Conservation (phyloP, 2,888 invertebrate genomes). For the Petrophora chlorosata region DNA sequence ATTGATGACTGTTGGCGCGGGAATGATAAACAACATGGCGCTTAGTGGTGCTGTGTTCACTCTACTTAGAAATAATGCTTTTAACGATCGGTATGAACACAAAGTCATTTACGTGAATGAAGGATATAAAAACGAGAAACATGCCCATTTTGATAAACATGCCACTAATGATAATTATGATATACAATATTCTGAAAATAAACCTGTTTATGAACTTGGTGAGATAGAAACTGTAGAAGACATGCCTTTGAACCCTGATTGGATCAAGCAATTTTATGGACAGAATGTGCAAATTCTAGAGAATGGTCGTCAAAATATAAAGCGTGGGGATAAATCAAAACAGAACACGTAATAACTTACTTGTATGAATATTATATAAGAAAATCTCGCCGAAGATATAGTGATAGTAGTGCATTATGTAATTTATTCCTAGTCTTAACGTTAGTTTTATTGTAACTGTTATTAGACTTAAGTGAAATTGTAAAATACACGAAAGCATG, state of each 20-base stretch:
- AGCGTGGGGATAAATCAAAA: not conserved
- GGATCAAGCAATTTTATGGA: conserved; percentile 42
- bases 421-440: conserved; percentile 1
- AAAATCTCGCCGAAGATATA: not conserved
- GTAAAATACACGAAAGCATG: too few relatives aligned
- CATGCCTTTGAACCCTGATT: conserved; percentile 38
- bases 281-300: conserved; percentile 12
- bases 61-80: conserved; percentile 83
- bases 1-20: conserved; percentile 85
- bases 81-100: conserved; percentile 78
- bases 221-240: conserved; percentile 44
- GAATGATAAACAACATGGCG: conserved; percentile 87
- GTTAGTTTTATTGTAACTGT: too few relatives aligned
- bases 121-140: conserved; percentile 79
- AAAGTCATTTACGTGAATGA: conserved; percentile 83
- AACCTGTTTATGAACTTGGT: conserved; percentile 19
- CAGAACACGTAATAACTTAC: not conserved
- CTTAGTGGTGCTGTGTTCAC: conserved; percentile 85
- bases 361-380: too few relatives aligned
- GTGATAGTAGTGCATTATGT: not conserved
- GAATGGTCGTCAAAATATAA: conserved; percentile 7
- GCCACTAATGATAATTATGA: conserved; percentile 33
- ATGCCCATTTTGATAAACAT: conserved; percentile 34
- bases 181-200: conserved; percentile 17
- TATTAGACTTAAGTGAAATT: too few relatives aligned